Percentiles rank a stretch among this genome's conserved stretches.
Evolutionary conservation across 2,797 vertebrate genomes (phyloP).

Genomic region (Petrocephalus sullivani): DNA sequence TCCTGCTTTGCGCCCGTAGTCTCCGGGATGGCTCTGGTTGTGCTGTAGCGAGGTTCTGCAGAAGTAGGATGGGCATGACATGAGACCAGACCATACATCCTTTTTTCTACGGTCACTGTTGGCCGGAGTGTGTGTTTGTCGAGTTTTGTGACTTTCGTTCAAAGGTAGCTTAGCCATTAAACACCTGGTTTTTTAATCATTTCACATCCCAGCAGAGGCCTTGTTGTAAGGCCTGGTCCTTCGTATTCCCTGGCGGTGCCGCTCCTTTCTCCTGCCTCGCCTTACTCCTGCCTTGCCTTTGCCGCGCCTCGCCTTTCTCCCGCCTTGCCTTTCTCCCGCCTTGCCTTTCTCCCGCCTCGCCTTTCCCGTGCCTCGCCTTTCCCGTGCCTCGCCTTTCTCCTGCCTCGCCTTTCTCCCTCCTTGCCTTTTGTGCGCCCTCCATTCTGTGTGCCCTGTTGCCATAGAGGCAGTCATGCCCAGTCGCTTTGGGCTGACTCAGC

Average conservation of each 20-base stretch:
- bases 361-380: too few species aligned
- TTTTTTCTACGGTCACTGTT: too few species aligned
- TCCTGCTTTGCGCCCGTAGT: background rate
- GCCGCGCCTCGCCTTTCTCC: too few species aligned
- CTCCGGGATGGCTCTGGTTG: background rate
- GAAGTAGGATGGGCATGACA: too few species aligned
- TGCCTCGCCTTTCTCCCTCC: background rate
- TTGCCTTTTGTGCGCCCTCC: background rate
- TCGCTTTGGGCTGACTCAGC: background rate
- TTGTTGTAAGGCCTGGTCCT: background rate
- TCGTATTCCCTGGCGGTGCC: background rate
- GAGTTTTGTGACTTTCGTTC: background rate
- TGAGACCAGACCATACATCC: too few species aligned
- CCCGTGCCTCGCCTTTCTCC: background rate
- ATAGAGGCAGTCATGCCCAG: background rate
- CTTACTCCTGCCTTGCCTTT: too few species aligned
- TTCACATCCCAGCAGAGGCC: background rate
- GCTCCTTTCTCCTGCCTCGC: background rate
- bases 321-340: too few species aligned
- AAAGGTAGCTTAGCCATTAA: background rate
- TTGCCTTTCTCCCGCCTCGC: too few species aligned
- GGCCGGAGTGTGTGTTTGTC: background rate
- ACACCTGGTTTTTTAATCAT: background rate
- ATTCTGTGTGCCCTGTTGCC: background rate
- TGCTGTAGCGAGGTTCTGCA: too few species aligned